phyloP scores from a whole-genome alignment of 2,888 invertebrate genomes.

The Scrobipalpa atriplicella region DNA sequence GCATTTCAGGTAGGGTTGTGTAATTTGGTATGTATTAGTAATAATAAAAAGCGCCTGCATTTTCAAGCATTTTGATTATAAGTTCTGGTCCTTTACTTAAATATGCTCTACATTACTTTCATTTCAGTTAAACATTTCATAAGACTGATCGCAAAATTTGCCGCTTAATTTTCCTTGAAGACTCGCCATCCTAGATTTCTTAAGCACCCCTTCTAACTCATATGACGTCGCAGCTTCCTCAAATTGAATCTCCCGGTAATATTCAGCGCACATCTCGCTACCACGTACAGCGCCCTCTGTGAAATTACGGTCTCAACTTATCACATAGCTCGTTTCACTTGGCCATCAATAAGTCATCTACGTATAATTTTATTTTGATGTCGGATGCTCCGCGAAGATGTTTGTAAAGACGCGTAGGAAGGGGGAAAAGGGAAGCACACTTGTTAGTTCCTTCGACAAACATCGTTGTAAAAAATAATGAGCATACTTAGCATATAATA shows the following conservation, averaged over 20 bases:
- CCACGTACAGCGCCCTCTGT: not conserved
- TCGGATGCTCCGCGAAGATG: slow-evolving; percentile 29
- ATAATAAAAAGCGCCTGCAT: too few relatives aligned
- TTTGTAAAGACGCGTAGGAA: slow-evolving; percentile 4
- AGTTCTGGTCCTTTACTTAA: not conserved
- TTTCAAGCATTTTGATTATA: not conserved
- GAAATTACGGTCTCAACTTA: slow-evolving; percentile 19
- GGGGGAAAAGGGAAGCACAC: not conserved
- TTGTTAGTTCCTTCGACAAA: not conserved
- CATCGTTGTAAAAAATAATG: not conserved
- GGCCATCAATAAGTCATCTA: slow-evolving; percentile 29
- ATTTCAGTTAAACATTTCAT: not conserved
- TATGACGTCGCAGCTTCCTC: slow-evolving; percentile 8
- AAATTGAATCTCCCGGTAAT: slow-evolving; percentile 21
- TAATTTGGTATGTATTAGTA: too few relatives aligned
- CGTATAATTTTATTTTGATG: slow-evolving; percentile 36
- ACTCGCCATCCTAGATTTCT: slow-evolving; percentile 5
- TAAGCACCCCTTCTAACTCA: not conserved
- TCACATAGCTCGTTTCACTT: slow-evolving; percentile 28
- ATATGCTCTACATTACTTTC: not conserved
- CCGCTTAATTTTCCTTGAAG: not conserved
- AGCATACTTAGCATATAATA: too few relatives aligned
- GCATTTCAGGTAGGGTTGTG: too few relatives aligned
- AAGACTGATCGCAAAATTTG: not conserved
- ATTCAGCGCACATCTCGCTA: slow-evolving; percentile 12